Evolutionary conservation across 2,888 invertebrate genomes (phyloP).

Genomic region (Agrochola macilenta): DNA sequence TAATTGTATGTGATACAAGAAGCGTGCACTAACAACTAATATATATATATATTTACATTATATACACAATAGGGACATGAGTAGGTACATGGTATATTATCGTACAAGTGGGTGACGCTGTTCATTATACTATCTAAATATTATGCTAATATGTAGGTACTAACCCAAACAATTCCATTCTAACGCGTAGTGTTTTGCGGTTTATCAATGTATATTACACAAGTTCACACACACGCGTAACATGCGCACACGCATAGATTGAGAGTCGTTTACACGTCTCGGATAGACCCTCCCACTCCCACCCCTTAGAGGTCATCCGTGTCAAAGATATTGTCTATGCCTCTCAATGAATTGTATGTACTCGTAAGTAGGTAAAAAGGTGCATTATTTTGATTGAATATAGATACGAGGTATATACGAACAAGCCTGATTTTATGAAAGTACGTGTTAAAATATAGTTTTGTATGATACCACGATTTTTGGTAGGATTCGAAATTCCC

Average conservation of each 20-base stretch:
- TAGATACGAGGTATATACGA: background rate
- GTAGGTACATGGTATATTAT: conserved; percentile 54
- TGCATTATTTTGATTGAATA: conserved; percentile 20
- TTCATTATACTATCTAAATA: conserved; percentile 66
- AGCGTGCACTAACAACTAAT: conserved; percentile 4
- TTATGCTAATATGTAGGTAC: conserved; percentile 62
- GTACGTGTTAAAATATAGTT: no score
- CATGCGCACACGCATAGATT: conserved; percentile 51
- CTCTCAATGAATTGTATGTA: conserved; percentile 75
- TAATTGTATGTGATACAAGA: conserved; percentile 1
- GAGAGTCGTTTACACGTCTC: conserved; percentile 57
- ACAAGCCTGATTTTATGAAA: no score
- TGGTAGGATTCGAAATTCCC: background rate
- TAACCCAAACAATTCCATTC: conserved; percentile 76
- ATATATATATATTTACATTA: conserved; percentile 20
- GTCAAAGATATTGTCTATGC: conserved; percentile 75
- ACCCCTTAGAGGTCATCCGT: conserved; percentile 79
- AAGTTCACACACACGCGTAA: conserved; percentile 58
- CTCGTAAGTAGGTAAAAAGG: conserved; percentile 25
- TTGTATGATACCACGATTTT: background rate
- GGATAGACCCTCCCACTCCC: conserved; percentile 75
- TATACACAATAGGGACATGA: conserved; percentile 27
- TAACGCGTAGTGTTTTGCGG: conserved; percentile 73
- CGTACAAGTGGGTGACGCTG: conserved; percentile 57
- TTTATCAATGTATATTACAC: conserved; percentile 73